Percentiles rank a stretch among this genome's conserved stretches.
Evolutionary conservation across 2,113 vertebrate species (phyloP).

Genomic region (Odontesthes bonariensis): DNA sequence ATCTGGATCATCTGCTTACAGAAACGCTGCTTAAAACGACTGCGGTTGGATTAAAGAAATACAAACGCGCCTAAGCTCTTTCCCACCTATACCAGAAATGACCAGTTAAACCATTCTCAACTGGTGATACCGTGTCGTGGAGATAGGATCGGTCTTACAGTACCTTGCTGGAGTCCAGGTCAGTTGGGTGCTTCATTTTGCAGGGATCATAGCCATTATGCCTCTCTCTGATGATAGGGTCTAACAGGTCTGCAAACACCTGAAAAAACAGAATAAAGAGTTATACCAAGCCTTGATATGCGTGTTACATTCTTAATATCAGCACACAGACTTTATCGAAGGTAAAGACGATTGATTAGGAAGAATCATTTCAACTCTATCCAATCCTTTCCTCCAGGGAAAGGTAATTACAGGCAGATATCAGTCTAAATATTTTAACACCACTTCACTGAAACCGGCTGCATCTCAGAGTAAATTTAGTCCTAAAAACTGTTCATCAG

Average conservation of each 20-base stretch:
- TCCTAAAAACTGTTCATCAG: too few relatives aligned
- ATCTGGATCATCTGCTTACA: too few relatives aligned
- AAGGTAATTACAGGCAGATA: too few relatives aligned
- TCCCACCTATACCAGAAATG: neutral
- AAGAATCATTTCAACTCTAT: too few relatives aligned
- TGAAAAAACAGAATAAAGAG: slow-evolving; percentile 55
- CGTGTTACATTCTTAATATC: neutral
- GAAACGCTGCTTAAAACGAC: neutral
- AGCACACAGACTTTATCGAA: neutral
- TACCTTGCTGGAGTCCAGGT: slow-evolving; percentile 94
- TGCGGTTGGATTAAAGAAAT: neutral
- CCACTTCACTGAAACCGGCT: too few relatives aligned
- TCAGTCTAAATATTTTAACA: too few relatives aligned
- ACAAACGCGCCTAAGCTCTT: neutral
- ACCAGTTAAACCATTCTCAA: neutral
- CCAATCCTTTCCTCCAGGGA: too few relatives aligned
- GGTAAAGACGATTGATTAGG: too few relatives aligned
- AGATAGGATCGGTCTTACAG: neutral
- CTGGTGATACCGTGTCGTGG: neutral
- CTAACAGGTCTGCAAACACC: slow-evolving; percentile 93
- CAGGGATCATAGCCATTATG: slow-evolving; percentile 95
- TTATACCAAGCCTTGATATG: neutral
- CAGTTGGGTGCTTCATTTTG: slow-evolving; percentile 93
- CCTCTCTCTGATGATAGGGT: slow-evolving; percentile 93
- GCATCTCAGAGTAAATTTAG: too few relatives aligned